Evolutionary conservation across 2,113 vertebrate genomes (phyloP).

Genomic region (Aythya baeri): DNA sequence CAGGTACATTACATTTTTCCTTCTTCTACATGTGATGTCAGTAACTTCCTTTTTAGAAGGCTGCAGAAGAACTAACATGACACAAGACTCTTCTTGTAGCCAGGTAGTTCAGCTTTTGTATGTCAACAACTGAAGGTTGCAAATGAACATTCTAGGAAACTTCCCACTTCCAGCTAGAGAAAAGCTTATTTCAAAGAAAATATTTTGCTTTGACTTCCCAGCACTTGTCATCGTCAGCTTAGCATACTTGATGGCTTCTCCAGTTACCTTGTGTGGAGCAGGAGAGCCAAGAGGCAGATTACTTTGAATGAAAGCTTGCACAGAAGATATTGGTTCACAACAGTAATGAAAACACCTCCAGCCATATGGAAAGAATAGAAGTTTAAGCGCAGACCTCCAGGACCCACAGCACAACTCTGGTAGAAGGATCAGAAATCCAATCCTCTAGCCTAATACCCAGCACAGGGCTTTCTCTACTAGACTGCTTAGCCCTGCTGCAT

Average conservation of each 20-base stretch:
- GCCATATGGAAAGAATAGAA: not conserved
- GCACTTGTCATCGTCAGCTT: not conserved
- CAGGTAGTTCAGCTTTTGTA: not conserved
- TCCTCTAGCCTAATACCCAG: not conserved
- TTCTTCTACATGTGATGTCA: not conserved
- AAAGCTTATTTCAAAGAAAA: not conserved
- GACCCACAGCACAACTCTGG: not conserved
- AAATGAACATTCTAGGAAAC: not conserved
- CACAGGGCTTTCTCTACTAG: too few relatives aligned
- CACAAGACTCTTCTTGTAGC: not conserved
- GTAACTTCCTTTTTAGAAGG: not conserved
- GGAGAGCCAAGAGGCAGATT: not conserved
- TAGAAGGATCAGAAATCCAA: not conserved
- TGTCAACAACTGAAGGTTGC: not conserved
- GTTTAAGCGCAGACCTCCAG: not conserved
- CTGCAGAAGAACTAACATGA: not conserved
- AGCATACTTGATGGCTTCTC: not conserved
- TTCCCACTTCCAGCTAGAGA: too few relatives aligned
- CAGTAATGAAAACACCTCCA: not conserved
- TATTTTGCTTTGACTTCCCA: not conserved
- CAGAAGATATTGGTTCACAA: not conserved
- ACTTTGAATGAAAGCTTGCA: not conserved
- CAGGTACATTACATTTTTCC: not conserved
- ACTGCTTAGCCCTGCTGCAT: not conserved
- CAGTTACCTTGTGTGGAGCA: not conserved